phyloP scores from a whole-genome alignment of 2,113 vertebrate genomes.

The Phoxinus phoxinus region DNA sequence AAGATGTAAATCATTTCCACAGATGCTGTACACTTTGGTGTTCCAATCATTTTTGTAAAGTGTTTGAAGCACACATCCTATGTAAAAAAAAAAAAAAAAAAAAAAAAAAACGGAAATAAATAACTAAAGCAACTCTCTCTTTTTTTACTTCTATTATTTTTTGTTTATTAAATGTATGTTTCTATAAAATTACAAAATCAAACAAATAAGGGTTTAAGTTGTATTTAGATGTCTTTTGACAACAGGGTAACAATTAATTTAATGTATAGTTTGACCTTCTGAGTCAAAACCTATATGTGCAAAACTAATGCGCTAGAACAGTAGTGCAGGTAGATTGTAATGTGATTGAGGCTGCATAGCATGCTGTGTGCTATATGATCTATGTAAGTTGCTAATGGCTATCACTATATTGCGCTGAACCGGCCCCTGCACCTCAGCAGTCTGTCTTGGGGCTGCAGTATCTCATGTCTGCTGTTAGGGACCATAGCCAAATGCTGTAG shows the following conservation, averaged over 20 bases:
- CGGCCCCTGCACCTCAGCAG: conserved; percentile 64
- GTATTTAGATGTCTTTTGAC: background rate
- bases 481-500: conserved; percentile 58
- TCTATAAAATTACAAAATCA: background rate
- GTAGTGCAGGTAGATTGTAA: conserved; percentile 19
- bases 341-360: background rate
- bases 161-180: background rate
- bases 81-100: too few relatives aligned
- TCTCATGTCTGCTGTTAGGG: conserved; percentile 56
- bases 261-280: background rate
- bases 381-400: conserved; percentile 33
- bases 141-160: background rate
- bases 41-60: background rate
- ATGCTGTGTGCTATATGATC: conserved; percentile 28
- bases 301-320: background rate
- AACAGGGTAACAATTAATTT: background rate
- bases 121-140: background rate
- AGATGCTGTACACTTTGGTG: background rate
- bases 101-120: background rate
- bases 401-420: conserved; percentile 66
- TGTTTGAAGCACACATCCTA: background rate
- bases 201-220: background rate
- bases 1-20: background rate
- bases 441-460: conserved; percentile 68
- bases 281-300: background rate